A percentile compares a stretch with the other conserved stretches of the same genome.
Conservation (phyloP, 2,113 vertebrate genomes). For the Psittacula cyanocephala region DNA sequence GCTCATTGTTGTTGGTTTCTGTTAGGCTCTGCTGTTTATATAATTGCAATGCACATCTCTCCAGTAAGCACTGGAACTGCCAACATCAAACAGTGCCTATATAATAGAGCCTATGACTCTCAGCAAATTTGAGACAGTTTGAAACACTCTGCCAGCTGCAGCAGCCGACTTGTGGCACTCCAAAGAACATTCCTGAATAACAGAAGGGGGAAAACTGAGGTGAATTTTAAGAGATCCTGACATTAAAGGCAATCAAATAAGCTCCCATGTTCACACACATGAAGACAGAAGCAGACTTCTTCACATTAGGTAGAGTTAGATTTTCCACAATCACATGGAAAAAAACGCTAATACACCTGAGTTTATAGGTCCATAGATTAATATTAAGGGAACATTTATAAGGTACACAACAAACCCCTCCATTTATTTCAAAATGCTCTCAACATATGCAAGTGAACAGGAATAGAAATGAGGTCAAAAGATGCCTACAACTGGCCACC, state of each 20-base stretch:
- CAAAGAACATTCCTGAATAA: conserved; percentile 14
- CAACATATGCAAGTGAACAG: accelerated
- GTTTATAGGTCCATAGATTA: neutral
- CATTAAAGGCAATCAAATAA: neutral
- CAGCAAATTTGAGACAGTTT: neutral
- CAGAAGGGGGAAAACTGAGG: neutral
- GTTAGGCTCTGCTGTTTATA: conserved; percentile 14
- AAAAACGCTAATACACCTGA: neutral
- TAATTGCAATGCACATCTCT: neutral
- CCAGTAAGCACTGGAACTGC: neutral
- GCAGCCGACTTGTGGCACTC: neutral
- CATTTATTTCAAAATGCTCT: neutral
- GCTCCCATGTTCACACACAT: neutral
- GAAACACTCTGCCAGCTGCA: conserved; percentile 36
- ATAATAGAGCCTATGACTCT: neutral
- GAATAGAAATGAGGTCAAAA: neutral
- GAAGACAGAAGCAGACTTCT: neutral
- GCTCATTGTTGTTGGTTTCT: neutral
- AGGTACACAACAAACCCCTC: neutral
- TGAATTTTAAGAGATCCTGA: neutral
- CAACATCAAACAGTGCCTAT: neutral
- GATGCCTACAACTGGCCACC: neutral
- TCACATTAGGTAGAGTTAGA: neutral
- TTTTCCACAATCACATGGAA: neutral
- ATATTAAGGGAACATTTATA: neutral